phyloP scores from a whole-genome alignment of 2,113 vertebrate genomes.

The Genyomyrus donnyi region DNA sequence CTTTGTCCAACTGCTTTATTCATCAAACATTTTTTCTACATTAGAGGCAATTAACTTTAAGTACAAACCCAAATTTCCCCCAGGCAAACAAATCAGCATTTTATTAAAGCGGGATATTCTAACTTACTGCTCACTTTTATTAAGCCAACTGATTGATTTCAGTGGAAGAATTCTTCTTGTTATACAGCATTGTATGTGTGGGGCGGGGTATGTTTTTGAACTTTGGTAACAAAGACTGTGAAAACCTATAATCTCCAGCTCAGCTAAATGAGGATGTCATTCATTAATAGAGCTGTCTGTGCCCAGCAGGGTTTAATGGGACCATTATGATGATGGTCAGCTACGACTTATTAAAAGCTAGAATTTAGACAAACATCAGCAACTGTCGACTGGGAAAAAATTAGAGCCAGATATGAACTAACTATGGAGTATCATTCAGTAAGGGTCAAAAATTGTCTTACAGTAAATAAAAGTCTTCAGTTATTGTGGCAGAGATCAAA shows the following conservation, averaged over 20 bases:
- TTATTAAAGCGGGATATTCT: conserved; percentile 1
- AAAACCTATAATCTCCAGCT: conserved; percentile 8
- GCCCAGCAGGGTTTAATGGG: not conserved
- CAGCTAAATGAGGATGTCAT: not conserved
- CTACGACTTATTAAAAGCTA: not conserved
- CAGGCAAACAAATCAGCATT: not conserved
- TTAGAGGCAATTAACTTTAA: not conserved
- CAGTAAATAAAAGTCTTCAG: not conserved
- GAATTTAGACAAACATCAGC: not conserved
- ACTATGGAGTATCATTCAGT: not conserved
- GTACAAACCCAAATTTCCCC: not conserved
- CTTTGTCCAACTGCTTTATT: not conserved
- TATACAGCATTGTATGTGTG: not conserved
- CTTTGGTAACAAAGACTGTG: not conserved
- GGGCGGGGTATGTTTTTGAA: not conserved
- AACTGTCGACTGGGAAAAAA: not conserved
- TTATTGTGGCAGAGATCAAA: not conserved
- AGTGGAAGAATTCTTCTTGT: not conserved
- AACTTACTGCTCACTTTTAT: not conserved
- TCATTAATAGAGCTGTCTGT: not conserved
- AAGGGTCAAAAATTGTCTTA: not conserved
- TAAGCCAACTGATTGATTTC: not conserved
- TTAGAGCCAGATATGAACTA: not conserved
- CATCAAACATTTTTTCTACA: not conserved
- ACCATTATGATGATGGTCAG: not conserved